Evolutionary conservation across 2,888 invertebrate species (phyloP).

Genomic region (Noctua pronuba): DNA sequence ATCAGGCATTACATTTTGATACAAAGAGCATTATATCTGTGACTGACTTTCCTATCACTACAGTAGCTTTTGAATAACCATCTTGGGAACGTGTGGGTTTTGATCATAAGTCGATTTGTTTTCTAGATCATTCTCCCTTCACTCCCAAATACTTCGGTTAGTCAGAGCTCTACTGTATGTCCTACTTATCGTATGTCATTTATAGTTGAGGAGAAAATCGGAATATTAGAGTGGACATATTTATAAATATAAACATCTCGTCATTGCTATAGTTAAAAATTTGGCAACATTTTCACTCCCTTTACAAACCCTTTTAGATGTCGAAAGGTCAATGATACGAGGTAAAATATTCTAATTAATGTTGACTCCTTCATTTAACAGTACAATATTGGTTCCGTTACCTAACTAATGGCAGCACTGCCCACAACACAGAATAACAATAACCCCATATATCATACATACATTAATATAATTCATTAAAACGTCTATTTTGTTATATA

Average conservation of each 20-base stretch:
- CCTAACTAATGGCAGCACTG: conserved; percentile 73
- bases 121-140: neutral
- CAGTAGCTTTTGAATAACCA: conserved; percentile 16
- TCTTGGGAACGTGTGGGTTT: neutral
- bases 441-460: conserved; percentile 67
- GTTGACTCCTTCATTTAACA: conserved; percentile 63
- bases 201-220: conserved; percentile 52
- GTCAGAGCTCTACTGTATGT: conserved; percentile 30
- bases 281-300: conserved; percentile 80
- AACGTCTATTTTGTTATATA: conserved; percentile 64
- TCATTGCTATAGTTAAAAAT: conserved; percentile 75
- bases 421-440: conserved; percentile 72
- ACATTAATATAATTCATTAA: conserved; percentile 69
- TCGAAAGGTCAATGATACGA: conserved; percentile 61
- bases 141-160: conserved; percentile 10
- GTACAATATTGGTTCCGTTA: conserved; percentile 69
- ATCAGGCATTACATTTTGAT: conserved; percentile 36
- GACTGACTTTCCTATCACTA: conserved; percentile 38
- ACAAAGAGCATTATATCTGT: conserved; percentile 44
- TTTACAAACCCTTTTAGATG: conserved; percentile 60
- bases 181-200: conserved; percentile 47
- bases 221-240: conserved; percentile 66
- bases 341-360: conserved; percentile 61
- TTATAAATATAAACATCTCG: conserved; percentile 75
- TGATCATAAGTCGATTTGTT: neutral